Evolutionary conservation across 2,113 vertebrate genomes (phyloP).

Genomic region (Macrotis lagotis): DNA sequence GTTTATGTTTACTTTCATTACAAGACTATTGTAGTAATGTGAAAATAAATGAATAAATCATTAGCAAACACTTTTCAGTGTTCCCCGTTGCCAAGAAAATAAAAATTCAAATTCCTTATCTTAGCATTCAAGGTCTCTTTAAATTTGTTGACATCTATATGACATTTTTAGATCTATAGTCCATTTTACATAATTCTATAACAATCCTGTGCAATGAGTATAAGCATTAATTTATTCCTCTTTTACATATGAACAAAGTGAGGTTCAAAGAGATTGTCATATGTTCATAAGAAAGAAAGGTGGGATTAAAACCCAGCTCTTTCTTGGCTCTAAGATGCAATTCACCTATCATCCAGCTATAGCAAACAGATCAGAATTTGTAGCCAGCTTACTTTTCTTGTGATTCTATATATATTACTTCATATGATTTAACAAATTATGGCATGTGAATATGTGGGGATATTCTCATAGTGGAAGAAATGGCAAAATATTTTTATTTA

Average conservation of each 20-base stretch:
- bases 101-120: too few species aligned
- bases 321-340: neutral
- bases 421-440: neutral
- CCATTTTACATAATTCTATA: neutral
- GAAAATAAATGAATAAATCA: too few species aligned
- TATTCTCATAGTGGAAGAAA: neutral
- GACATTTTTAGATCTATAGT: too few species aligned
- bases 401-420: neutral
- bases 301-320: neutral
- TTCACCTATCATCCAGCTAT: neutral
- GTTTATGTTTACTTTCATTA: too few species aligned
- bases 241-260: slow-evolving; percentile 14
- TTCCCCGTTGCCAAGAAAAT: too few species aligned
- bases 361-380: neutral
- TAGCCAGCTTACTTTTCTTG: neutral
- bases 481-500: neutral
- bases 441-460: neutral
- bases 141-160: too few species aligned
- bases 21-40: too few species aligned
- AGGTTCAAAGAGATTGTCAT: slow-evolving; percentile 30
- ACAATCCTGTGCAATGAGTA: neutral
- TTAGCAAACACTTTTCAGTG: too few species aligned
- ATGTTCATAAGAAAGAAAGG: too few species aligned
- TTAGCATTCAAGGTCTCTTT: too few species aligned
- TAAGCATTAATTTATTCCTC: neutral